Base-by-base conservation (phyloP, 1,140 invertebrate genomes). In the Scylla paramamosain region DNA sequence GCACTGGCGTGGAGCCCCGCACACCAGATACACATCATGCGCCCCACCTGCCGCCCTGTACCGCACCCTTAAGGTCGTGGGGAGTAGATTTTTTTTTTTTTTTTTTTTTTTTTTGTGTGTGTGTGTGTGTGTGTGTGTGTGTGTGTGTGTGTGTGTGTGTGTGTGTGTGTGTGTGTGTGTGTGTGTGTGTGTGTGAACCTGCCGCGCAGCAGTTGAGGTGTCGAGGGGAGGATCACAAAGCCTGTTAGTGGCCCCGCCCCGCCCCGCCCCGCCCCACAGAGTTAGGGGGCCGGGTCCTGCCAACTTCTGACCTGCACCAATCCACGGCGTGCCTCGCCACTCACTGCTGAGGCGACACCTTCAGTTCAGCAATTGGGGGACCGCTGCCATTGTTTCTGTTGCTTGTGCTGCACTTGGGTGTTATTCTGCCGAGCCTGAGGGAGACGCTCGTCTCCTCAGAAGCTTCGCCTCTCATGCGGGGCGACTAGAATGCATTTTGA, bases 401-500 rank as follows among this genome's bases (percentile, higher is more conserved):
- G 10, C 52, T 59, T 59, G 52, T 59, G 52, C 12, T 59, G 52
- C 16, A 12, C 10, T 59, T 59, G 52, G 52, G 12, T 77, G 25
- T 8, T 77, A 8, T 20, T 77, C 12, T 77, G 39, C 39, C 39
- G 39, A n/a, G 67, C 67, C 25, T 12, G n/a, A n/a, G 20, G 20
- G 6, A 7, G 25, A n/a, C 67, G 67, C 67, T 77, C 67, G 20
- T n/a, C 67, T n/a, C 7, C 67, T 20, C 6, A n/a, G 20, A 77
- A 77, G n/a, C 25, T n/a, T 77, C 20, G 20, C 67, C 20, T 20
- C 25, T 77, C 67, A 77, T 77, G 67, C 67, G 20, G 67, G 67
- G 25, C 67, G 67, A 77, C 20, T 83, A 95, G 52, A 92, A 95
- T 95, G 94, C 94, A 95, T 93, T 95, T 92, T 93, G 94, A 95